Percentiles rank a stretch among this genome's conserved stretches.
Evolutionary conservation across 2,888 invertebrate genomes (phyloP).

Genomic region (Melitaea athalia): DNA sequence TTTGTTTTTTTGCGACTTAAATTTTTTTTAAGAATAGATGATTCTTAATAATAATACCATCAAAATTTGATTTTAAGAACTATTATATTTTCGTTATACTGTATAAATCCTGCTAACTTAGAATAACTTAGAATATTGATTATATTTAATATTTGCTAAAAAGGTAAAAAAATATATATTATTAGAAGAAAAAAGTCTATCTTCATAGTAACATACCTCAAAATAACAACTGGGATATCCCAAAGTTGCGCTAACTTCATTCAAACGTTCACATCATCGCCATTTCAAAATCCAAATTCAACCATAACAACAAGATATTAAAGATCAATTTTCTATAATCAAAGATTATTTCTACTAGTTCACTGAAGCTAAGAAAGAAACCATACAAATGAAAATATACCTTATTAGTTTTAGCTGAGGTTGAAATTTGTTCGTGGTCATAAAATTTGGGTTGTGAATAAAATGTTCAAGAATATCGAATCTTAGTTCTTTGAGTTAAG

Average conservation of each 20-base stretch:
- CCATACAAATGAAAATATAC: constrained; percentile 15
- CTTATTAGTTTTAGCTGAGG: constrained; percentile 33
- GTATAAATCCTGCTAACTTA: too few relatives aligned
- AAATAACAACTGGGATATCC: constrained; percentile 71
- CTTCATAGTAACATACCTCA: constrained; percentile 51
- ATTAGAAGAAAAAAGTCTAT: constrained; percentile 40
- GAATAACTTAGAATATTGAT: too few relatives aligned
- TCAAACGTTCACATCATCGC: constrained; percentile 55
- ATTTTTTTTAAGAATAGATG: too few relatives aligned
- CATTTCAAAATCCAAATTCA: constrained; percentile 42
- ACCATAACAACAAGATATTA: constrained; percentile 42
- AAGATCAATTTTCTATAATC: constrained; percentile 42
- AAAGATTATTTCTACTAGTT: constrained; percentile 24
- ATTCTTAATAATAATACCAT: too few relatives aligned
- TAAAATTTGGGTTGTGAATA: background rate
- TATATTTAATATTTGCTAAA: too few relatives aligned
- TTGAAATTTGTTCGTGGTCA: constrained; percentile 26
- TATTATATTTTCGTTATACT: too few relatives aligned
- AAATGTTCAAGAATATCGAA: constrained; percentile 35
- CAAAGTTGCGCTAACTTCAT: constrained; percentile 74
- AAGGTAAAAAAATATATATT: background rate
- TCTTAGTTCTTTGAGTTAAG: constrained; percentile 28
- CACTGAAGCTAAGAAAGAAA: constrained; percentile 4
- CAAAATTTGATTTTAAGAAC: too few relatives aligned
- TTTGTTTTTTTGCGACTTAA: too few relatives aligned